A percentile compares a stretch with the other conserved stretches of the same genome.
These are phyloP conservation scores for Lagopus leucura DNA, from an alignment of 2,113 vertebrate species.

Conservation along the genomic window DNA sequence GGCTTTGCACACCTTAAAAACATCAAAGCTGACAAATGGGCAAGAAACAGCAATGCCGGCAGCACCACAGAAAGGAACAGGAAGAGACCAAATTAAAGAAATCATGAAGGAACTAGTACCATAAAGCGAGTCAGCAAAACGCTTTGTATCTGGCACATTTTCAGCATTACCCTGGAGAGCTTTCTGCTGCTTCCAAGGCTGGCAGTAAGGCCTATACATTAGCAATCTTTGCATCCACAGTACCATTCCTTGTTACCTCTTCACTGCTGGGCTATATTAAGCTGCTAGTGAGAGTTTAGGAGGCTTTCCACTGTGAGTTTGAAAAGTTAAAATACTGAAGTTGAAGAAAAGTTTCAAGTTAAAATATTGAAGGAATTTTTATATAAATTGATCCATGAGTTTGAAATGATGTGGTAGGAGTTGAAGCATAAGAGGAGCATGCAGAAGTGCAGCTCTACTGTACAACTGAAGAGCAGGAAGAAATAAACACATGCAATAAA, in stretches of 20 bases:
- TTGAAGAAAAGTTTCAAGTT: background rate
- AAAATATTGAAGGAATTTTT: background rate
- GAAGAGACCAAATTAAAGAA: slow-evolving; percentile 41
- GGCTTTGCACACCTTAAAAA: background rate
- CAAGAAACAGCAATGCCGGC: background rate
- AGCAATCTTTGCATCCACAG: background rate
- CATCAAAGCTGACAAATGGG: slow-evolving; percentile 47
- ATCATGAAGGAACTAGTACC: background rate
- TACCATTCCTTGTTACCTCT: accelerated
- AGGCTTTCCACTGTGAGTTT: background rate
- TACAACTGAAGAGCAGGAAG: background rate
- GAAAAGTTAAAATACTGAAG: background rate
- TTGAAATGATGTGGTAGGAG: background rate
- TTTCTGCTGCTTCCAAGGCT: background rate
- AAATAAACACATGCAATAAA: background rate
- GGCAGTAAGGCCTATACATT: background rate
- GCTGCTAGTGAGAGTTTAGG: background rate
- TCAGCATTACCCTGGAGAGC: background rate
- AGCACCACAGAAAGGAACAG: slow-evolving; percentile 29
- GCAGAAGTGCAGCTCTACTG: background rate
- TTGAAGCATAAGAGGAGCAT: background rate
- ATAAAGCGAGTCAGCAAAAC: background rate
- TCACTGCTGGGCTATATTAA: background rate
- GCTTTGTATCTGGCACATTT: background rate
- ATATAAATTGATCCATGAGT: background rate